A percentile compares a stretch with the other conserved stretches of the same genome.
Evolutionary conservation across 2,797 vertebrate species (phyloP).

Genomic region (Phataginus tricuspis): DNA sequence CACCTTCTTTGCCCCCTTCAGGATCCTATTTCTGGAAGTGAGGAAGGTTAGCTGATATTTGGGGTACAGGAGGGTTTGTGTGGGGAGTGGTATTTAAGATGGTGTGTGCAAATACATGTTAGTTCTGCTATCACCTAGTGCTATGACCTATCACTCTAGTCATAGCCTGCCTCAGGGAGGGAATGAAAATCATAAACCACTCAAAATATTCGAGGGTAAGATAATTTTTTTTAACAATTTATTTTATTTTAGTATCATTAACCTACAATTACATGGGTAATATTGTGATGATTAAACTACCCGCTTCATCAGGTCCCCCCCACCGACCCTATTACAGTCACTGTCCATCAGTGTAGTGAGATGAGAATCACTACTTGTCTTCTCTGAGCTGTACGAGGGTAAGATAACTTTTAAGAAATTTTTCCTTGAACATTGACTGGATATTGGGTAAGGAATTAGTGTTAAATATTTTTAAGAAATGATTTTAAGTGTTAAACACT

Average conservation of each 20-base stretch:
- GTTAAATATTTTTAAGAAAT: slow-evolving; percentile 29
- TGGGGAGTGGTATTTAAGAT: background rate
- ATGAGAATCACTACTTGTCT: too few relatives aligned
- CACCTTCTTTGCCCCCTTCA: background rate
- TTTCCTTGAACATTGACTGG: slow-evolving; percentile 8
- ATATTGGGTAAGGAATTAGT: background rate
- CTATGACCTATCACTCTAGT: background rate
- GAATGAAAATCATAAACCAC: slow-evolving; percentile 30
- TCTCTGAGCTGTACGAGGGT: too few relatives aligned
- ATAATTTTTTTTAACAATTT: too few relatives aligned
- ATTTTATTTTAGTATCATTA: too few relatives aligned
- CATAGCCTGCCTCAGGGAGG: background rate
- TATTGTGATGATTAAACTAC: too few relatives aligned
- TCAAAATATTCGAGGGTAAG: slow-evolving; percentile 39
- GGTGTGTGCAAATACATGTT: background rate
- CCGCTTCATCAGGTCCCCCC: too few relatives aligned
- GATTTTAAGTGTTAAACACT: background rate
- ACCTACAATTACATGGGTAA: too few relatives aligned
- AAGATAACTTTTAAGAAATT: background rate
- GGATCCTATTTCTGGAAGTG: background rate
- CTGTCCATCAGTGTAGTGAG: too few relatives aligned
- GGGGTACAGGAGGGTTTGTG: background rate
- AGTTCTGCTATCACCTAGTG: background rate
- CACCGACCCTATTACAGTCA: too few relatives aligned
- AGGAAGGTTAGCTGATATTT: background rate